These are phyloP conservation scores for Ifrita kowaldi DNA, from an alignment of 2,113 vertebrate species.

Conservation along the genomic window DNA sequence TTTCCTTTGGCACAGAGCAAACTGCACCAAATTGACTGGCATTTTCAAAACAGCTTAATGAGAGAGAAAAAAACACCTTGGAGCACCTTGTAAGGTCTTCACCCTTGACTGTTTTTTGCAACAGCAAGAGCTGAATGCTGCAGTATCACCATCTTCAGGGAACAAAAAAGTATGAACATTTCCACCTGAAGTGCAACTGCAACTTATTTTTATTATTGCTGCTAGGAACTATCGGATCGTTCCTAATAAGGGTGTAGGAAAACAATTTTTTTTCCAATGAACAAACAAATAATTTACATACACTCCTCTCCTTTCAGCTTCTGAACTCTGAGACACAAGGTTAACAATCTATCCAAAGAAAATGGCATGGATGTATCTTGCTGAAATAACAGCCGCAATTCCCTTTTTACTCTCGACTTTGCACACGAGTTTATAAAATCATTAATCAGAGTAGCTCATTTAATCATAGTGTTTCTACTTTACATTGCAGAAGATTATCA, in stretches of 20 bases:
- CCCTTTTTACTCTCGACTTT: neutral
- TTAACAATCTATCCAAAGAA: neutral
- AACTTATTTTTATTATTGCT: neutral
- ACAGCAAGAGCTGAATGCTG: neutral
- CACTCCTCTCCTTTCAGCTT: neutral
- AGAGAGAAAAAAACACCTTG: neutral
- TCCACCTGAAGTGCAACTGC: neutral
- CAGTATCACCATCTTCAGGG: neutral
- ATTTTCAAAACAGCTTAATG: constrained; percentile 36
- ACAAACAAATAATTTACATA: neutral
- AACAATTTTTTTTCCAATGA: neutral
- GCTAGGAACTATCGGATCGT: neutral
- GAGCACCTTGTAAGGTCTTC: constrained; percentile 2
- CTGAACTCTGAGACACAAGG: neutral
- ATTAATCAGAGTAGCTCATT: neutral
- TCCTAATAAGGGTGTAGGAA: neutral
- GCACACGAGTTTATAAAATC: neutral
- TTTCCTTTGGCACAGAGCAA: neutral
- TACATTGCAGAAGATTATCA: neutral
- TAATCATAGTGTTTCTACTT: neutral
- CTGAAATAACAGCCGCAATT: neutral
- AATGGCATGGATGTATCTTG: neutral
- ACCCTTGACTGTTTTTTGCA: neutral
- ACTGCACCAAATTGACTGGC: neutral
- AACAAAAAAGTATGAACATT: neutral